Conservation (phyloP, 1,140 invertebrate species). For the Atopsyche davidsoni region DNA sequence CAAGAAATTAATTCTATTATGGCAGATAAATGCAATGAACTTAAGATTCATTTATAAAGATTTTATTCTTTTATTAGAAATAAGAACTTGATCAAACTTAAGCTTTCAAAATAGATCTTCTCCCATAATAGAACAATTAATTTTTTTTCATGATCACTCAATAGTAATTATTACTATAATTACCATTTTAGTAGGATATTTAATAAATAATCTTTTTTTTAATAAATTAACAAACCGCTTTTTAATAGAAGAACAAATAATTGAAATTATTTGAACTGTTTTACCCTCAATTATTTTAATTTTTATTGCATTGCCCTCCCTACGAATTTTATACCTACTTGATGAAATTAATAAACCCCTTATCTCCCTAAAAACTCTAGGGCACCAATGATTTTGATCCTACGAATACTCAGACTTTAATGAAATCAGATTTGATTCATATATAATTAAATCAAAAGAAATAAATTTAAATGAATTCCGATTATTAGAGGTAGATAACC, state of each 20-base stretch:
- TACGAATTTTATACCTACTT: slow-evolving; percentile 54
- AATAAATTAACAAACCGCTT: slow-evolving; percentile 47
- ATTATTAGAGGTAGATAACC: slow-evolving; percentile 60
- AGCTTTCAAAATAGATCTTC: slow-evolving; percentile 51
- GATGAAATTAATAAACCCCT: slow-evolving; percentile 44
- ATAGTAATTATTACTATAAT: slow-evolving; percentile 52
- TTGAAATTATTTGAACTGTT: slow-evolving; percentile 62
- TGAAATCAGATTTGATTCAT: slow-evolving; percentile 59
- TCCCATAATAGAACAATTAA: slow-evolving; percentile 54
- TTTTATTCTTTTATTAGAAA: slow-evolving; percentile 48
- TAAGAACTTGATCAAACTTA: slow-evolving; percentile 48
- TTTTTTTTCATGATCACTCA: slow-evolving; percentile 55
- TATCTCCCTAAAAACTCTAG: slow-evolving; percentile 31
- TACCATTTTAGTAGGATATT: slow-evolving; percentile 54
- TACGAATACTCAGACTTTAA: slow-evolving; percentile 61
- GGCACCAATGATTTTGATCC: slow-evolving; percentile 63
- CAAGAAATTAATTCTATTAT: slow-evolving; percentile 48
- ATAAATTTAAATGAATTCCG: slow-evolving; percentile 42
- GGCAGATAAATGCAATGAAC: slow-evolving; percentile 51
- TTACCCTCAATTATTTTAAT: slow-evolving; percentile 54
- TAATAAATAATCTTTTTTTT: slow-evolving; percentile 48
- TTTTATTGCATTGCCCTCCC: slow-evolving; percentile 56
- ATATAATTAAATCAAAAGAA: slow-evolving; percentile 49
- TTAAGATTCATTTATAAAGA: slow-evolving; percentile 56
- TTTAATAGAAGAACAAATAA: slow-evolving; percentile 46